Evolutionary conservation across 2,113 vertebrate species (phyloP).

Genomic region (Lontra canadensis): DNA sequence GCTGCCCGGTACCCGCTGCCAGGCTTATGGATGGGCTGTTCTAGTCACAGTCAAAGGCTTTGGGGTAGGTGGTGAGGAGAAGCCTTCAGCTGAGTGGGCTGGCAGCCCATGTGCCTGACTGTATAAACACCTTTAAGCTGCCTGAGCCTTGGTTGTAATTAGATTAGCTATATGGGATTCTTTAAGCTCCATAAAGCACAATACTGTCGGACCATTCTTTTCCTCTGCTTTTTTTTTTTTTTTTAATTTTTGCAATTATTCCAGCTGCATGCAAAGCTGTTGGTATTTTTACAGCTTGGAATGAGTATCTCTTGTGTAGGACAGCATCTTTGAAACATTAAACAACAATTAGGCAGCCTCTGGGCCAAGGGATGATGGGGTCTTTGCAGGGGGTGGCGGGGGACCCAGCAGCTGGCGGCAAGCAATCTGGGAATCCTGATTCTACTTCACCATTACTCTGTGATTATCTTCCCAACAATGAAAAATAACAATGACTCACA

Average conservation of each 20-base stretch:
- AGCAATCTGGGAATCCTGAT: slow-evolving; percentile 73
- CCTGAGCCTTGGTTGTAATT: slow-evolving; percentile 67
- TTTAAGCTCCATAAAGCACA: slow-evolving; percentile 77
- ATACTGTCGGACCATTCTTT: slow-evolving; percentile 65
- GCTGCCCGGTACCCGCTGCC: not conserved
- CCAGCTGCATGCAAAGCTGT: slow-evolving; percentile 76
- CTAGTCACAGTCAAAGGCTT: not conserved
- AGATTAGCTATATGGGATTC: slow-evolving; percentile 57
- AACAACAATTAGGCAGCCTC: slow-evolving; percentile 82
- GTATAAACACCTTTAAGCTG: slow-evolving; percentile 73
- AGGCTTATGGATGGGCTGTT: not conserved
- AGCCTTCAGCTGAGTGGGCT: slow-evolving; percentile 24
- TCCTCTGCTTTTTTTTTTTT: slow-evolving; percentile 39
- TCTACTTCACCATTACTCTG: slow-evolving; percentile 72
- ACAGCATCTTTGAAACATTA: slow-evolving; percentile 82
- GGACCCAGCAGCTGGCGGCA: slow-evolving; percentile 61
- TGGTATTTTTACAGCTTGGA: slow-evolving; percentile 75
- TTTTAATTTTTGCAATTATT: slow-evolving; percentile 75
- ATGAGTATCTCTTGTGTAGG: slow-evolving; percentile 73
- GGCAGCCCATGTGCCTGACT: slow-evolving; percentile 33
- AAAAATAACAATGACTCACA: slow-evolving; percentile 76
- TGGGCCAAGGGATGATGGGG: slow-evolving; percentile 74
- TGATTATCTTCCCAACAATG: slow-evolving; percentile 75
- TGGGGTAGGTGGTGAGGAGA: not conserved
- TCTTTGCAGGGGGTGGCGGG: slow-evolving; percentile 60